Evolutionary conservation across 64 coral and sea anemone genomes (phyloP), one percentile per base, ranked within the genome.

Genomic region (Pocillopora damicornis): DNA sequence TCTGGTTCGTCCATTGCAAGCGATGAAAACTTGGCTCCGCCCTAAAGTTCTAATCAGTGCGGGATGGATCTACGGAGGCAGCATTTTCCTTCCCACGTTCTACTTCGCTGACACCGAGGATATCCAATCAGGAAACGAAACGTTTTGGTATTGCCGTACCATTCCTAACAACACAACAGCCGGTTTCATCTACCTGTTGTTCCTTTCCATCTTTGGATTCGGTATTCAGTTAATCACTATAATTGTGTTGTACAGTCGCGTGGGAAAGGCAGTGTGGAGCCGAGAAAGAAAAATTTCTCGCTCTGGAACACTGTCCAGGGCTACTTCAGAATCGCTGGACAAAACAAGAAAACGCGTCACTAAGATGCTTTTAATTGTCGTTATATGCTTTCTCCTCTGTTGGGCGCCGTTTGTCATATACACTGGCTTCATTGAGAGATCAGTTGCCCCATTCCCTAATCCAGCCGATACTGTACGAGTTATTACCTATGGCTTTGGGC

Each of bases 331-430:
- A 30, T 22, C 89, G 26, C 86, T 97, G 18, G 83, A 91, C 62
- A 97, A 61, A 79, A 93, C 94, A 67, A 93, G 87, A 63, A 97
- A 84, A 51, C 86, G 89, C 78, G 91, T 97, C 37, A 76, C 92
- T 7, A 57, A 83, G 12, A 82, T 97, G 77, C 87, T 97, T 22
- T 84, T 97, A 18, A 90, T 79, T 11, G 94, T 97, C 14, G 86
- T 97, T 6, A 18, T 93, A 15, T 88, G 78, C 4, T 97, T 97
- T 57, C 75, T 97, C 4, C 59, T 89, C 8, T 97, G 94, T 45
- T 97, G 94, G 94, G 61, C 92, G 0, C 94, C 94, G 7, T 97
- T 93, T 79, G 94, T 97, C 4, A 77, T 90, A 1, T 97, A 97
- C 63, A 51, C 82, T 34, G 94, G 94, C 6, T 97, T 97, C 38